A percentile compares a stretch with the other conserved stretches of the same genome.
Evolutionary conservation across 2,113 vertebrate species (phyloP).

Genomic region (Eubucco bourcierii): DNA sequence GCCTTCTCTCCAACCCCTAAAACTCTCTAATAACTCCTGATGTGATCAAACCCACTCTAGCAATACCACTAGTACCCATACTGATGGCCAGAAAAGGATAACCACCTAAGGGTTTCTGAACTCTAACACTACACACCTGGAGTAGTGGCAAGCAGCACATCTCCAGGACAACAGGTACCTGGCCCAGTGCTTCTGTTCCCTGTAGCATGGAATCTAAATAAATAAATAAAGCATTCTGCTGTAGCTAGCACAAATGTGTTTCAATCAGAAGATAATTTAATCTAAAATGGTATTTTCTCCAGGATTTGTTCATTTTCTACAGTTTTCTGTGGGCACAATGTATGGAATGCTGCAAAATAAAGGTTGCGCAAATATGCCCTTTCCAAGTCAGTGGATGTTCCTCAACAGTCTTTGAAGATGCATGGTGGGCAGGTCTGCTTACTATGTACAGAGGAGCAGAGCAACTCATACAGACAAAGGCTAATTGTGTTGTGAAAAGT

Average conservation of each 20-base stretch:
- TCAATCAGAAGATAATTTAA: not conserved
- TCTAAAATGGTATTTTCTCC: not conserved
- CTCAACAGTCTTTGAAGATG: not conserved
- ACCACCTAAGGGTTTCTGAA: not conserved
- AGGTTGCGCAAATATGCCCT: not conserved
- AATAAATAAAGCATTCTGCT: not conserved
- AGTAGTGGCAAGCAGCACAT: not conserved
- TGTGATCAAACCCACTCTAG: not conserved
- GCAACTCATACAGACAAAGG: no score
- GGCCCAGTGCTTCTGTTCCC: not conserved
- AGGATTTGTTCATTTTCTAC: not conserved
- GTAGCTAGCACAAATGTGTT: not conserved
- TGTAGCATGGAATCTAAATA: not conserved
- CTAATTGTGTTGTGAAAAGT: not conserved
- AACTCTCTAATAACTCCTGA: not conserved
- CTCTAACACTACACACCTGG: not conserved
- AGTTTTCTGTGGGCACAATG: not conserved
- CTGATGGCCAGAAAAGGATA: not conserved
- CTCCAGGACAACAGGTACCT: not conserved
- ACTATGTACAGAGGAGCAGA: no score
- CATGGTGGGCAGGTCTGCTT: not conserved
- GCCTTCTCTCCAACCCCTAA: not conserved
- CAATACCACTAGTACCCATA: not conserved
- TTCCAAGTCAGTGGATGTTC: not conserved
- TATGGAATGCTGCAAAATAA: not conserved